Base-by-base conservation (phyloP, 1,140 invertebrate species). In the Ips typographus region DNA sequence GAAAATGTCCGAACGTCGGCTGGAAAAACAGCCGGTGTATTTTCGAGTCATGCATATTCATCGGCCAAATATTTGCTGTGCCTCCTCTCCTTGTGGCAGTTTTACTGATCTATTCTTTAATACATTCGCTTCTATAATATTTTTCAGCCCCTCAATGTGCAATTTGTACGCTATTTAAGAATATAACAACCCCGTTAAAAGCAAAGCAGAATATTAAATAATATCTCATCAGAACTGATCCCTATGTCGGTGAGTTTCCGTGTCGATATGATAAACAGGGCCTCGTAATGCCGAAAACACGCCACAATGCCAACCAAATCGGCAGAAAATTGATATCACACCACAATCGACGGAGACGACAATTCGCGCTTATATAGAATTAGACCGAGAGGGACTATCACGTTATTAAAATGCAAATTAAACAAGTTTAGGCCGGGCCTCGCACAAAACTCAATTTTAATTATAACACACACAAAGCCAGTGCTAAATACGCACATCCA, bases 351-450 rank as follows among this genome's bases (percentile, higher is more conserved):
- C 51, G 51, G 41, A 60, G 56, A 55, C 6, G 60, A 60, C 5
- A 65, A 40, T 40, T 55, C 59, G 47, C 72, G 56, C 66, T 57
- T 69, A 52, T 57, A 2, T 1, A 39, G 64, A 37, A 37, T 1
- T 37, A 49, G 51, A 72, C 52, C 52, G 71, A 72, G 65, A 72
- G 40, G 37, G 67, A 65, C 39, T 58, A 70, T 64, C 8, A 73
- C 66, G 77, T 79, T 78, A 80, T 80, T 80, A 80, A 80, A 80
- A 80, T 80, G 78, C 78, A 80, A 80, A 80, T 80, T 69, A 77
- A 67, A 78, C 78, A 79, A 78, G 78, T 77, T 77, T 73, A 71
- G 58, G 60, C 60, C 53, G 65, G 61, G 65, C 61, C 55, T 39
- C 44, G 70, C 61, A 68, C 65, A 72, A 72, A 72, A 72, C 51